Evolutionary conservation across 2,113 vertebrate species (phyloP).

Genomic region (Chaenogobius annularis): DNA sequence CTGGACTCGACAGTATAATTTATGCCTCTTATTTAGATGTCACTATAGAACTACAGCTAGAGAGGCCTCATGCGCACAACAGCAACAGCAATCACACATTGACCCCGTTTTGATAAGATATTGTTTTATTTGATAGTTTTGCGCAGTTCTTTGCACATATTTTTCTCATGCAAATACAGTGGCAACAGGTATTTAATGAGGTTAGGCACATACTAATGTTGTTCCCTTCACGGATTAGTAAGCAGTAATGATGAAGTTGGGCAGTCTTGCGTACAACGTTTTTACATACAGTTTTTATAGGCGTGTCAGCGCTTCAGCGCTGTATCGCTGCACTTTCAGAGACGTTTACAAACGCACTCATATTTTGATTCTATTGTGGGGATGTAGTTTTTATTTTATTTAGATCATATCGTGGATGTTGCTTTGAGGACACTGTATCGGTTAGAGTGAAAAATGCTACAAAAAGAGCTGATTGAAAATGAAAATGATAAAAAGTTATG

Average conservation of each 20-base stretch:
- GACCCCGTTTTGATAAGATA: neutral
- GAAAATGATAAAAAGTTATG: too few relatives aligned
- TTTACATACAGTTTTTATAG: neutral
- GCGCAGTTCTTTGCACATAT: neutral
- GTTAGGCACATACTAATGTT: neutral
- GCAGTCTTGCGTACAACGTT: neutral
- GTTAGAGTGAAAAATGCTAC: too few relatives aligned
- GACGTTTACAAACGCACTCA: too few relatives aligned
- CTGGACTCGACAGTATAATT: constrained; percentile 20
- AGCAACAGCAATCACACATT: neutral
- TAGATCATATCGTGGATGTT: too few relatives aligned
- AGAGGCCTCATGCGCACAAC: neutral
- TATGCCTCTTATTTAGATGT: constrained; percentile 8
- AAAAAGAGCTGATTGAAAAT: too few relatives aligned
- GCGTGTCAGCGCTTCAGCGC: neutral
- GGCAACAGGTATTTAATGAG: neutral
- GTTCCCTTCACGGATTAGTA: neutral
- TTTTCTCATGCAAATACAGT: neutral
- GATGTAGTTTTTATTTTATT: too few relatives aligned
- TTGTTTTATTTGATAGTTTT: neutral
- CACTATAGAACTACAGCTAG: neutral
- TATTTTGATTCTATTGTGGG: too few relatives aligned
- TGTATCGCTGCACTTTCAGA: neutral
- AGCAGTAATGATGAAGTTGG: neutral
- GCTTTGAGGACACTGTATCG: too few relatives aligned